Percentiles rank a stretch among this genome's conserved stretches.
These are phyloP conservation scores for Caenorhabditis inopinata DNA, from an alignment of 1,140 invertebrate genomes.

Conservation along the genomic window DNA sequence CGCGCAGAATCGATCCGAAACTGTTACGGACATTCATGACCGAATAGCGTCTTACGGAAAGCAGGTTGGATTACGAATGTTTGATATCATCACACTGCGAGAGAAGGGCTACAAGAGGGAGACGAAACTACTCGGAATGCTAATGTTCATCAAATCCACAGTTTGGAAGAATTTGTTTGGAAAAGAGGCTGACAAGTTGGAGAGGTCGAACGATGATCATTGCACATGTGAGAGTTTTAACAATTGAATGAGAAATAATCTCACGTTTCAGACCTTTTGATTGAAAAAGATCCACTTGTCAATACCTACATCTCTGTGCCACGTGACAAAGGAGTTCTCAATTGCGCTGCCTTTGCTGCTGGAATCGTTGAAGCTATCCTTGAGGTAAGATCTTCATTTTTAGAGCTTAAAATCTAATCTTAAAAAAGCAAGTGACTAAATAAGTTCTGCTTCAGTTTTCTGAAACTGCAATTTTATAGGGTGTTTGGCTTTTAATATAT, in stretches of 20 bases:
- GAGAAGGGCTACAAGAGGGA: constrained; percentile 91
- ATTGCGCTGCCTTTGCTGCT: constrained; percentile 96
- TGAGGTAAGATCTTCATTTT: constrained; percentile 75
- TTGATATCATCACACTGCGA: constrained; percentile 88
- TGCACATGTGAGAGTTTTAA: constrained; percentile 73
- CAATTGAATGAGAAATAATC: neutral
- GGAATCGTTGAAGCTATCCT: constrained; percentile 95
- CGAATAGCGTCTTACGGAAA: constrained; percentile 88
- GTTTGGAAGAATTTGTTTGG: constrained; percentile 97
- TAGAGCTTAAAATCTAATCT: neutral
- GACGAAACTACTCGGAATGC: constrained; percentile 83
- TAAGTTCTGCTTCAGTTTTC: no score
- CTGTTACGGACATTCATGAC: constrained; percentile 87
- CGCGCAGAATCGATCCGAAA: constrained; percentile 90
- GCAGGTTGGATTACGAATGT: constrained; percentile 86
- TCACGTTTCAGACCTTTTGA: constrained; percentile 85
- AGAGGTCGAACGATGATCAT: constrained; percentile 97
- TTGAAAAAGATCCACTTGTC: constrained; percentile 94
- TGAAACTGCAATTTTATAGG: no score
- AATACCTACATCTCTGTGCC: constrained; percentile 97
- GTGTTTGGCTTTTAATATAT: no score
- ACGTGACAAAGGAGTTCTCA: constrained; percentile 92
- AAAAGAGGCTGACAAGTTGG: constrained; percentile 95
- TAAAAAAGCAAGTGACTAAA: neutral
- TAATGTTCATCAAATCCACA: constrained; percentile 91